A percentile compares a stretch with the other conserved stretches of the same genome.
These are phyloP conservation scores for Glyphotaelius pellucidus DNA, from an alignment of 2,888 invertebrate genomes.

Conservation along the genomic window DNA sequence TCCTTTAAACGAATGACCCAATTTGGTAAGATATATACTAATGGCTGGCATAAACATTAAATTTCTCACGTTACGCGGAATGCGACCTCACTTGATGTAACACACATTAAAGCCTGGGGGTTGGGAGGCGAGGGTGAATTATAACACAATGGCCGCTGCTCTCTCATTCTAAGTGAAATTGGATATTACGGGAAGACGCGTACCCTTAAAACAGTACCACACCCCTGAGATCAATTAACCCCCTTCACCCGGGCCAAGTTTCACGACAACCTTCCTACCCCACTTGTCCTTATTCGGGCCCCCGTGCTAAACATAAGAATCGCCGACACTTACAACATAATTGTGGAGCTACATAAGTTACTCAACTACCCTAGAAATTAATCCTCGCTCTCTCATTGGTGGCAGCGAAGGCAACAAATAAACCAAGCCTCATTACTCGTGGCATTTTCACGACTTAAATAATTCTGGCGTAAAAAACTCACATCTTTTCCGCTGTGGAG, in stretches of 20 bases:
- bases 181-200: constrained; percentile 62
- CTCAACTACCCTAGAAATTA: not conserved
- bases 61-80: constrained; percentile 57
- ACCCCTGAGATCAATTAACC: constrained; percentile 66
- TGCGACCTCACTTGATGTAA: constrained; percentile 56
- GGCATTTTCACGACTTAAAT: not conserved
- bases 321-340: constrained; percentile 41
- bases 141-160: constrained; percentile 62
- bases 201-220: constrained; percentile 64
- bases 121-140: constrained; percentile 32
- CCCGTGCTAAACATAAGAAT: constrained; percentile 19
- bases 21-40: constrained; percentile 35
- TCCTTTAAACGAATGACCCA: not conserved
- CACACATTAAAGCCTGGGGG: constrained; percentile 45
- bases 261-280: constrained; percentile 53
- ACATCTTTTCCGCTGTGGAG: not conserved
- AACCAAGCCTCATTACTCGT: not conserved
- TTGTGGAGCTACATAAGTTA: constrained; percentile 22
- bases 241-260: constrained; percentile 60
- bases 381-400: not conserved
- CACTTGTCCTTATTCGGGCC: constrained; percentile 35
- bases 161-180: constrained; percentile 63
- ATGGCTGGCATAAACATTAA: constrained; percentile 53
- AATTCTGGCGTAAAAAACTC: not conserved
- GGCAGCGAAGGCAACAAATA: constrained; percentile 2